Evolutionary conservation across 2,113 vertebrate species (phyloP), one percentile per base, ranked within the genome.

Genomic region (Halcyon senegalensis): DNA sequence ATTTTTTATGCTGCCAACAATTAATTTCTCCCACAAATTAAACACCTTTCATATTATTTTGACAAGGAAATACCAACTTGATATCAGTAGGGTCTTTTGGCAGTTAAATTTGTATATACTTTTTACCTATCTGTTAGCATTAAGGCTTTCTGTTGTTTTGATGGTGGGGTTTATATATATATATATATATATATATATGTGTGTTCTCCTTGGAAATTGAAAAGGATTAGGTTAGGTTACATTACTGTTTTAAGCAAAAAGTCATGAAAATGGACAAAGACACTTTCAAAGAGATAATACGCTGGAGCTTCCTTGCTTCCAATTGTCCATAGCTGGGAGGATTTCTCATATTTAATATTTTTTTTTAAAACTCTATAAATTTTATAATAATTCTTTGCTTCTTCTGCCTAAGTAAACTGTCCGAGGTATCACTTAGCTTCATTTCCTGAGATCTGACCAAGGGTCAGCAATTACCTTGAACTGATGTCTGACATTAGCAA

Each of bases 31-130:
- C 92, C 92, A 97, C 95, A 98, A 98, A 97, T 97, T 87, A 98
- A 98, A 97, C 92, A 97, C 95, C 95, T 98, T 98, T 97, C 93
- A 93, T 96, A 96, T 96, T 93, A 96, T 97, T 98, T 98, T 97
- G 87, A 97, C 96, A 91, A 72, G 18, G 77, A 98, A 96, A 97
- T 94, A 96, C 76, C 81, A 97, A 96, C 87, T 96, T 98, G 96
- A 95, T 86, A 97, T 94, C 95, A 93, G 44, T 87, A 77, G 87
- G 58, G 62, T 89, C 33, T 66, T 94, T 90, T 87, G 58, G 84
- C 62, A 55, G 85, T 91, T 62, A 96, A 97, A 97, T 97, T 97
- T 95, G 96, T 96, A 96, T 69, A 89, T 90, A 86, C 70, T 97
- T 90, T 98, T 97, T 96, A 96, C 79, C 96, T 91, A 97, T 97